Percentiles rank a stretch among this genome's conserved stretches.
Conservation (phyloP, 1,140 invertebrate species). For the Goniozus legneri region DNA sequence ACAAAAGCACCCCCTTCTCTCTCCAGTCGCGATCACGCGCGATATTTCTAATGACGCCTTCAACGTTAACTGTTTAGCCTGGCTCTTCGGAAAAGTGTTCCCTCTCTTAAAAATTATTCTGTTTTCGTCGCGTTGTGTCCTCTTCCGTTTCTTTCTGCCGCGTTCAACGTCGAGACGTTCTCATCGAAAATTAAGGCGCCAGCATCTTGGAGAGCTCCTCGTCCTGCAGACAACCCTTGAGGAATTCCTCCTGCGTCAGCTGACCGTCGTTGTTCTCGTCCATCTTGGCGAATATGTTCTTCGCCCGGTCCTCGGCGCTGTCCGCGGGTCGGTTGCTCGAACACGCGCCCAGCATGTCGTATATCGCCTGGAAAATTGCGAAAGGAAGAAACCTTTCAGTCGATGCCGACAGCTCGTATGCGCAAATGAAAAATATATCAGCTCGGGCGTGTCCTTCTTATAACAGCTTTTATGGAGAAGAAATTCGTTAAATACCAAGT, state of each 20-base stretch:
- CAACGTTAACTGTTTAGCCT: no score
- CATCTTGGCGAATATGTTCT: slow-evolving; percentile 99
- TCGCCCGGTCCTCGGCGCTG: slow-evolving; percentile 92
- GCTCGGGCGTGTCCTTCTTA: no score
- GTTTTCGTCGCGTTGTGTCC: slow-evolving; percentile 9
- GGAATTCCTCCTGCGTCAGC: slow-evolving; percentile 96
- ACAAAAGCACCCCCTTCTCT: no score
- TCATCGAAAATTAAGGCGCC: slow-evolving; percentile 69
- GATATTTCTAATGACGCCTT: no score
- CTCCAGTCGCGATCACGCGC: no score
- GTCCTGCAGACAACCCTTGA: slow-evolving; percentile 97
- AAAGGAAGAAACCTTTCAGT: no score
- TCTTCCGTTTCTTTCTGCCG: slow-evolving; percentile 7
- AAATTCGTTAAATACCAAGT: no score
- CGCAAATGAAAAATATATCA: no score
- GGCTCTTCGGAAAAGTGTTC: no score
- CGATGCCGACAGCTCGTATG: no score
- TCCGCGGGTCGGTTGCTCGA: slow-evolving; percentile 88
- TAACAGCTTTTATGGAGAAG: no score
- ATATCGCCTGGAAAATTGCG: slow-evolving; percentile 99
- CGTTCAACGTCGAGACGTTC: slow-evolving; percentile 7
- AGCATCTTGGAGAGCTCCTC: slow-evolving; percentile 95
- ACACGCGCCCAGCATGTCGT: slow-evolving; percentile 96
- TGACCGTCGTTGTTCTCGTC: slow-evolving; percentile 98
- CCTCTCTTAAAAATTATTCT: no score